phyloP scores from a whole-genome alignment of 2,113 vertebrate species.

The Chionodraco myersi region DNA sequence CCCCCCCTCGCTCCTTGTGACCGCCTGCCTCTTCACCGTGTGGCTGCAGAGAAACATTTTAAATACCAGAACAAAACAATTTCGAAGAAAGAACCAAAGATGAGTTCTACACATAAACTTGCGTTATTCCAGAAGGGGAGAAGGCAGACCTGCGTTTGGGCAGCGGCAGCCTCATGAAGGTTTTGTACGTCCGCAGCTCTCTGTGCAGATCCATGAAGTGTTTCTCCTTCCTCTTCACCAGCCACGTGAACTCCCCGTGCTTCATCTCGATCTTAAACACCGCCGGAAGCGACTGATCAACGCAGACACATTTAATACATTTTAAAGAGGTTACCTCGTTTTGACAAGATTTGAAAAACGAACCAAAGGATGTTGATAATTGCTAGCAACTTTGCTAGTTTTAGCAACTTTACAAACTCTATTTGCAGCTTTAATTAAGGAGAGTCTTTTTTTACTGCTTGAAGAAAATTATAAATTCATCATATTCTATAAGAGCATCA shows the following conservation, averaged over 20 bases:
- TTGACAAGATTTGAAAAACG: background rate
- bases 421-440: too few relatives aligned
- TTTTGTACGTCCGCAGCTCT: conserved; percentile 95
- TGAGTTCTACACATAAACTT: too few relatives aligned
- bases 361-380: too few relatives aligned
- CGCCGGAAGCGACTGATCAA: conserved; percentile 85
- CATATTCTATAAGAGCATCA: too few relatives aligned
- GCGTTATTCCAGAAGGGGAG: too few relatives aligned
- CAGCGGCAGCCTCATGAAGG: conserved; percentile 94
- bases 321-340: background rate
- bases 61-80: too few relatives aligned
- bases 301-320: conserved; percentile 35
- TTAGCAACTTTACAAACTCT: too few relatives aligned
- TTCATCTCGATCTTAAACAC: conserved; percentile 95
- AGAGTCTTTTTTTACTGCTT: too few relatives aligned
- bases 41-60: conserved; percentile 79
- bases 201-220: conserved; percentile 97
- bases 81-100: too few relatives aligned
- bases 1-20: conserved; percentile 90
- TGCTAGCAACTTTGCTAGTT: too few relatives aligned
- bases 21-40: conserved; percentile 93
- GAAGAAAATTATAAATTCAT: too few relatives aligned
- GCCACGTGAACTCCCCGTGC: conserved; percentile 95
- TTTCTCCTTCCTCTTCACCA: conserved; percentile 96
- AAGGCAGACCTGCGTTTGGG: conserved; percentile 89